phyloP scores from a whole-genome alignment of 2,797 vertebrate species.

The Valencia hispanica region DNA sequence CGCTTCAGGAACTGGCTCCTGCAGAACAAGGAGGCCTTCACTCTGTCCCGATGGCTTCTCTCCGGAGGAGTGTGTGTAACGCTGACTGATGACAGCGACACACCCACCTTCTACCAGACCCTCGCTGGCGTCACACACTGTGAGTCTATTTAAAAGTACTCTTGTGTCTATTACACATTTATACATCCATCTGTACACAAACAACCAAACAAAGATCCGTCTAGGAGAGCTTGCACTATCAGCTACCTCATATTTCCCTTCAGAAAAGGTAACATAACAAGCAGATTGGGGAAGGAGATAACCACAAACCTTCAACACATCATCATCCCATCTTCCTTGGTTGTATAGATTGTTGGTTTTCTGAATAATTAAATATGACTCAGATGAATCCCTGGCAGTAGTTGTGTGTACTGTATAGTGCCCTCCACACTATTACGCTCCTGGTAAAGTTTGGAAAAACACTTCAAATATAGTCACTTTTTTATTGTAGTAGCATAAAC shows the following conservation, averaged over 20 bases:
- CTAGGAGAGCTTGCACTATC: not conserved
- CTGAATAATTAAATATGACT: not conserved
- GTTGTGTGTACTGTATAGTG: not conserved
- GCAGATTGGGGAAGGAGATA: not conserved
- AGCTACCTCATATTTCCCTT: not conserved
- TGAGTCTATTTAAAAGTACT: slow-evolving; percentile 79
- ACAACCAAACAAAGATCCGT: not conserved
- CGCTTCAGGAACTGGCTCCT: slow-evolving; percentile 96
- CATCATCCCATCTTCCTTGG: not conserved
- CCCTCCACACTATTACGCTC: not conserved
- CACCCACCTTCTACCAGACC: slow-evolving; percentile 99
- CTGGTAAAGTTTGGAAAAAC: not conserved
- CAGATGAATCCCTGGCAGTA: not conserved
- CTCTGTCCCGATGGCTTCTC: slow-evolving; percentile 96
- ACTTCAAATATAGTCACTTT: not conserved
- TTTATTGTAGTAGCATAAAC: not conserved
- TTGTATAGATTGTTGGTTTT: not conserved
- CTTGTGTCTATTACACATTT: not conserved
- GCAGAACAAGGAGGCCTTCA: slow-evolving; percentile 97
- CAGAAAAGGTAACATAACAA: not conserved
- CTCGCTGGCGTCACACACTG: slow-evolving; percentile 98
- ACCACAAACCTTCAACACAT: not conserved
- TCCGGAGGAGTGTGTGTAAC: slow-evolving; percentile 96
- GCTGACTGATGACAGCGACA: slow-evolving; percentile 97
- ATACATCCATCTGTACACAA: not conserved